Evolutionary conservation across 2,888 invertebrate species (phyloP).

Genomic region (Chymomyza caudatula): DNA sequence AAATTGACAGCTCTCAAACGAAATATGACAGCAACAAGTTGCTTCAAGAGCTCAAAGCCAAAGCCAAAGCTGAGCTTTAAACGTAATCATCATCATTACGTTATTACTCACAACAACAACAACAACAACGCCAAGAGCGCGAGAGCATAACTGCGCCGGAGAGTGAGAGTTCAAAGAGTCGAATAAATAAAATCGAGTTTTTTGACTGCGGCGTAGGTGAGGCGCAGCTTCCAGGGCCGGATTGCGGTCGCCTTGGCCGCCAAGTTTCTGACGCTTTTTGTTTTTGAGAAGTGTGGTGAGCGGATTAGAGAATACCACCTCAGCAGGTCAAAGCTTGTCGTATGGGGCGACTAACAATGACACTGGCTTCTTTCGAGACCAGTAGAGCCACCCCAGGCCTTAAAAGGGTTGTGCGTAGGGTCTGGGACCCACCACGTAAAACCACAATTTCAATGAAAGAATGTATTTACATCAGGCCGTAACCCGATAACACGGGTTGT

Average conservation of each 20-base stretch:
- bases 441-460: no score
- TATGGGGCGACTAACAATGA: no score
- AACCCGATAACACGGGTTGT: no score
- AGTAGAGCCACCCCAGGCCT: no score
- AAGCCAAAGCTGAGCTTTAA: slow-evolving; percentile 25
- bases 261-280: no score
- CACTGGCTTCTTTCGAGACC: no score
- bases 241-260: slow-evolving; percentile 23
- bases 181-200: background rate
- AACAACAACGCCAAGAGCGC: background rate
- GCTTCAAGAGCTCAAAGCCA: background rate
- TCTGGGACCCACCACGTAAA: no score
- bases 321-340: no score
- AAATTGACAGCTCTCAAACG: slow-evolving; percentile 8
- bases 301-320: no score
- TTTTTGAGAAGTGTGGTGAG: no score
- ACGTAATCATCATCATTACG: slow-evolving; percentile 12
- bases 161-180: slow-evolving; percentile 49
- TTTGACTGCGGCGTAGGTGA: slow-evolving; percentile 20
- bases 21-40: background rate
- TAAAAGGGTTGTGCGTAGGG: no score
- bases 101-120: background rate
- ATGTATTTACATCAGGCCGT: no score
- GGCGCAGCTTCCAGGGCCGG: background rate
- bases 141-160: slow-evolving; percentile 12